Evolutionary conservation across 2,113 vertebrate genomes (phyloP).

Genomic region (Bagarius yarrelli): DNA sequence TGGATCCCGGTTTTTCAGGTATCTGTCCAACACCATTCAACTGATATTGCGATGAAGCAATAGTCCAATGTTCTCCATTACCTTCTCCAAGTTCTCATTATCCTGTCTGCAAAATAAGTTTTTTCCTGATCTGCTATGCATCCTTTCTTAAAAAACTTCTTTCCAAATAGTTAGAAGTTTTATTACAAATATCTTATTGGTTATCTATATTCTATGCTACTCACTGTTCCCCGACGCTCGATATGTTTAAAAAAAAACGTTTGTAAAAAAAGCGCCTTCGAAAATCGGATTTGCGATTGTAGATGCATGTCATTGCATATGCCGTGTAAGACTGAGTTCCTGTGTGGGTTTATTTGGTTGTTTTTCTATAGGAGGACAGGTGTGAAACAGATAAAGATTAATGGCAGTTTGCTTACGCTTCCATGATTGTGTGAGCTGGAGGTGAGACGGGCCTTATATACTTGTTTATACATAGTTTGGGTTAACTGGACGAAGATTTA

Average conservation of each 20-base stretch:
- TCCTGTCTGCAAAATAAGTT: background rate
- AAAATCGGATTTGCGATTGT: conserved; percentile 23
- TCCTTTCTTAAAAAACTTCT: conserved; percentile 29
- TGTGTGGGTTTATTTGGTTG: conserved; percentile 3
- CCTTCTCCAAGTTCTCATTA: background rate
- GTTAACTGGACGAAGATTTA: conserved; percentile 70
- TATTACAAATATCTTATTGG: conserved; percentile 56
- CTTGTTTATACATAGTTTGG: conserved; percentile 57
- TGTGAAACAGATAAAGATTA: conserved; percentile 24
- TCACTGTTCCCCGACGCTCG: conserved; percentile 31
- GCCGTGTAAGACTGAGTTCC: background rate
- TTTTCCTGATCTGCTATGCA: conserved; percentile 45
- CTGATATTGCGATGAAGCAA: conserved; percentile 33
- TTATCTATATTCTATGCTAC: conserved; percentile 48
- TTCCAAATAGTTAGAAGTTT: conserved; percentile 40
- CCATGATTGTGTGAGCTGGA: background rate
- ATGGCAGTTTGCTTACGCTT: background rate
- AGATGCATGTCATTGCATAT: conserved; percentile 21
- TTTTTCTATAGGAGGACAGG: background rate
- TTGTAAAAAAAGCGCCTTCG: too few relatives aligned
- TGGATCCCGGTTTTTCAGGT: too few relatives aligned
- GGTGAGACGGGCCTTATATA: conserved; percentile 56
- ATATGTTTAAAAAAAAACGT: conserved; percentile 15
- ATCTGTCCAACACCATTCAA: too few relatives aligned
- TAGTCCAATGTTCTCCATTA: background rate